Evolutionary conservation across 2,113 vertebrate genomes (phyloP), one percentile per base, ranked within the genome.

Genomic region (Lepus americanus): DNA sequence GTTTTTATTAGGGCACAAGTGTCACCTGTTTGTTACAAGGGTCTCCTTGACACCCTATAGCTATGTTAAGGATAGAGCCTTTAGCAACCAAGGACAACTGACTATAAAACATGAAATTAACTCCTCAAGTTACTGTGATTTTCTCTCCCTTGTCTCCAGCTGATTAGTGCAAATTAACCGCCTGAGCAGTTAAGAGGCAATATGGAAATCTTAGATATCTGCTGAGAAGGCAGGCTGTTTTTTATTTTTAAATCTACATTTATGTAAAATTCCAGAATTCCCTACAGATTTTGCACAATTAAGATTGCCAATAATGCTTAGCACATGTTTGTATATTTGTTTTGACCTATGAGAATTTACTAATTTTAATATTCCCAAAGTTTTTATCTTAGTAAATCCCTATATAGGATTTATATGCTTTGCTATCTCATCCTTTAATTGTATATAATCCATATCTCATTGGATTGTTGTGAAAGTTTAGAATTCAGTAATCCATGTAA

Each of bases 141-240:
- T 97, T 92, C 80, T 84, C 76, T 97, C 33, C 53, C 92, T 97
- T 96, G 90, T 97, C 95, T 98, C 70, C n/a, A 59, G 73, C 76
- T 97, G 93, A 97, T 97, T 95, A 93, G 85, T 96, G 76, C 74
- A 92, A 97, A 97, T 93, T 97, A 97, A 97, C 94, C 11, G 31
- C 92, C 73, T 3, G 66, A 95, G 44, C 69, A 97, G 94, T 94
- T 92, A 94, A 86, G 89, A 90, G 63, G 80, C 79, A 96, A 96
- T 96, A 73, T 78, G 89, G 74, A 29, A 95, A 95, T 83, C 93
- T 31, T 94, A 96, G 88, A 55, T 95, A 93, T 92, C 89, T 96
- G 29, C 91, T 89, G 72, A 93, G 14, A 91, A 92, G 7, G 55
- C 74, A 87, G 73, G 7, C 1, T 13, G 78, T 77, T 82, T 90